Conservation (phyloP, 2,888 invertebrate species). For the Antheraea assamensis region DNA sequence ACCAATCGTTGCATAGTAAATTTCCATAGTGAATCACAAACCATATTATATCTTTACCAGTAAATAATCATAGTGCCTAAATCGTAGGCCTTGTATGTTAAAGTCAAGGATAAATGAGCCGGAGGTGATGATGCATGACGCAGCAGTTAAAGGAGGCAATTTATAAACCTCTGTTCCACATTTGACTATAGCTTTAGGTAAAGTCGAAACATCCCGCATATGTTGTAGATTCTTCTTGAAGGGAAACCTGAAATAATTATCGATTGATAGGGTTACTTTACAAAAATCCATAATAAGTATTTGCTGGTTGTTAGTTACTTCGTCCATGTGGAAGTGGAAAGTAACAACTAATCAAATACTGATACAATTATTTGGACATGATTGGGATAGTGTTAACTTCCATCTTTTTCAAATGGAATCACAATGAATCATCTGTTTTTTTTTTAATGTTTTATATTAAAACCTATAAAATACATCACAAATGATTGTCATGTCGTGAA, state of each 20-base stretch:
- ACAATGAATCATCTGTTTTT: too few relatives aligned
- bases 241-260: slow-evolving; percentile 56
- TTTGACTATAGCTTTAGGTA: slow-evolving; percentile 76
- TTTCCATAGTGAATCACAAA: not conserved
- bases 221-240: slow-evolving; percentile 73
- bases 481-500: too few relatives aligned
- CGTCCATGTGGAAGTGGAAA: too few relatives aligned
- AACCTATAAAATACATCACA: too few relatives aligned
- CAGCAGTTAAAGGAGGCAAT: slow-evolving; percentile 70
- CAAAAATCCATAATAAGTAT: too few relatives aligned
- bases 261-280: not conserved
- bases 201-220: slow-evolving; percentile 60
- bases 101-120: slow-evolving; percentile 76
- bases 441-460: too few relatives aligned
- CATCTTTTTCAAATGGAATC: too few relatives aligned
- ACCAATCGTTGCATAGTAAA: not conserved
- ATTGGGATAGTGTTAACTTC: too few relatives aligned
- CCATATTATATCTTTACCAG: slow-evolving; percentile 47
- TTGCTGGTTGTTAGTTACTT: too few relatives aligned
- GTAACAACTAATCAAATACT: too few relatives aligned
- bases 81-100: slow-evolving; percentile 73
- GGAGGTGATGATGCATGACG: slow-evolving; percentile 72
- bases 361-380: too few relatives aligned
- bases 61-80: slow-evolving; percentile 67
- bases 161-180: slow-evolving; percentile 73